These are phyloP conservation scores for Propithecus perrieri DNA, from an alignment of 2,797 vertebrate genomes.

Conservation along the genomic window DNA sequence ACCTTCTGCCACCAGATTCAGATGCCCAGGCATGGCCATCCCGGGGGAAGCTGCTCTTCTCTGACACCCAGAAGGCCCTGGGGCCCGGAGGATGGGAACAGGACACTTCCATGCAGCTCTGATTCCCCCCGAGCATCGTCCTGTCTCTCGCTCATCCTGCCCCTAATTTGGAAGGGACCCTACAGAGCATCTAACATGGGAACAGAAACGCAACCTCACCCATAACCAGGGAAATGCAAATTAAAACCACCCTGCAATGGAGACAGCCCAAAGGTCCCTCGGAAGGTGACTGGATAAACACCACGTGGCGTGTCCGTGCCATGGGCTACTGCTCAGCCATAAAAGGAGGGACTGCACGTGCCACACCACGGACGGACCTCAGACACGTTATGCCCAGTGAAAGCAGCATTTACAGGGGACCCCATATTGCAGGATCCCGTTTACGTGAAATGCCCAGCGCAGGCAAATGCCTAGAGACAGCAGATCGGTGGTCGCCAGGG, in stretches of 20 bases:
- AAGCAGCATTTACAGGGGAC: not conserved
- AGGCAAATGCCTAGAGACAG: not conserved
- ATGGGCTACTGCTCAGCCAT: not conserved
- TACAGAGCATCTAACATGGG: no score
- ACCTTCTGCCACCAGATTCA: not conserved
- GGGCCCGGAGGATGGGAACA: no score
- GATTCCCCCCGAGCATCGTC: not conserved
- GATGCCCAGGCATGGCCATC: no score
- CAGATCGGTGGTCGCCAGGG: not conserved
- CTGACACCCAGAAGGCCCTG: not conserved
- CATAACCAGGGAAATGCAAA: not conserved
- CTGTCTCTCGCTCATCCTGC: not conserved
- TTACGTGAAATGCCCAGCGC: not conserved
- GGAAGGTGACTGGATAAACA: no score
- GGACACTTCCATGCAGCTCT: not conserved
- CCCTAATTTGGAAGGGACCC: not conserved
- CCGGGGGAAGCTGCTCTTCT: not conserved
- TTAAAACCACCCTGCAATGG: not conserved
- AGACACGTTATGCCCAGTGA: not conserved
- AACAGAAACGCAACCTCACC: not conserved
- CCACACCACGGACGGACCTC: fast-evolving
- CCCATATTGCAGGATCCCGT: fast-evolving
- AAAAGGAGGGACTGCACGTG: not conserved
- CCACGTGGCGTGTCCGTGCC: not conserved
- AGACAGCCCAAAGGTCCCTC: no score